Base-by-base conservation (phyloP, 2,888 invertebrate genomes). In the Hypselothyrea guttata region DNA sequence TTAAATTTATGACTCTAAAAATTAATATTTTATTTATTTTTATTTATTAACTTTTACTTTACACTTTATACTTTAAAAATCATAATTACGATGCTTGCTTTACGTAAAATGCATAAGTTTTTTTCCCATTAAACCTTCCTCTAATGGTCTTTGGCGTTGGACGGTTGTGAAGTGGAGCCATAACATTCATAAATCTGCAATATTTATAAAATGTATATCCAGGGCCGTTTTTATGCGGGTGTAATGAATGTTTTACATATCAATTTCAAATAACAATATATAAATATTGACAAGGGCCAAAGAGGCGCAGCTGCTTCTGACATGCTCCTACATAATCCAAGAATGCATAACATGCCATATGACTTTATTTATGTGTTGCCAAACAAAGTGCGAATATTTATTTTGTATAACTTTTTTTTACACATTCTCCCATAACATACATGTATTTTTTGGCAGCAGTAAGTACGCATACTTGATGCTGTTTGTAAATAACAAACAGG, bases 231-330 rank as follows among this genome's bases (percentile, higher is more conserved):
- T 48, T 51, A 18, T 48, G 16, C 28, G 68, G 51, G 56, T 51
- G 51, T 68, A 61, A 68, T 73, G 68, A 53, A 70, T 68, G 57
- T 54, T 61, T 54, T 68, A 73, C 73, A 73, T 70, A 70, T 70
- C 73, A 70, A 70, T 64, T 61, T 61, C 56, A 54, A 61, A 81
- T 48, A 84, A 77, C 74, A 84, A 66, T 60, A 64, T 74, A 77
- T 70, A 77, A 82, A 84, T 77, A 84, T 84, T 70, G 83, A 77
- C 84, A 77, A 66, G 82, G 78, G 76, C 64, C 45, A 41, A 59
- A 61, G 65, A 53, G 53, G 54, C 64, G 41, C 84, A 81, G 74
- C 76, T 81, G 82, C 58, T 35, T 31, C 76, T 77, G 82, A 73
- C 76, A 77, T 69, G 56, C 65, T 60, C 56, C 67, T 60, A 75